Evolutionary conservation across 2,888 invertebrate species (phyloP), one percentile per base, ranked within the genome.

Genomic region (Celastrina argiolus): DNA sequence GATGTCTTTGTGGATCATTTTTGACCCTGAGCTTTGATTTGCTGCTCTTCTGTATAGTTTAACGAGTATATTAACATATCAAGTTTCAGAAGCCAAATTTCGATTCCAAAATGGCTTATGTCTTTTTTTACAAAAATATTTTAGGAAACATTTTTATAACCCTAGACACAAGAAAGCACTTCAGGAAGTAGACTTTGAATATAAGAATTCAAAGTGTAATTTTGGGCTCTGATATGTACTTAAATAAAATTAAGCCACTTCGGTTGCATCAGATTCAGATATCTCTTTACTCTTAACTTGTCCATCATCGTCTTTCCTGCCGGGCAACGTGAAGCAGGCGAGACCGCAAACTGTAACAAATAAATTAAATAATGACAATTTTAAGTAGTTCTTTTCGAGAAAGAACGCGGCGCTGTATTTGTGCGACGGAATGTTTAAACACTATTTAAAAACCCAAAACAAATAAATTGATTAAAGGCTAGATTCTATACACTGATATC

Each of bases 321-420:
- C 81, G 0, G 90, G 89, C 1, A 91, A 75, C 1, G 84, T 84
- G 8, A 88, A 70, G 70, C 90, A 90, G 74, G 81, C 80, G 1
- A 86, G 51, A 0, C 85, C 78, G 69, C 89, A 89, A 0, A 83
- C 90, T 90, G 83, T 0, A 71, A 66, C 16, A 18, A 45, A 31
- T 31, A 31, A 39, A 16, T n/a, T 2, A 58, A 58, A 6, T n/a
- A 31, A 6, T 31, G 4, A 7, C 6, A 31, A 31, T 31, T 31
- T 31, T n/a, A n/a, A n/a, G n/a, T n/a, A n/a, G n/a, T n/a, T n/a
- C n/a, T n/a, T n/a, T n/a, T n/a, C n/a, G n/a, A n/a, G n/a, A n/a
- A n/a, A n/a, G n/a, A n/a, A n/a, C n/a, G n/a, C n/a, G n/a, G n/a
- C n/a, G n/a, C n/a, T n/a, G n/a, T n/a, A n/a, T n/a, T n/a, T n/a